Base-by-base conservation (phyloP, 2,797 vertebrate genomes). In the Vespertilio murinus region DNA sequence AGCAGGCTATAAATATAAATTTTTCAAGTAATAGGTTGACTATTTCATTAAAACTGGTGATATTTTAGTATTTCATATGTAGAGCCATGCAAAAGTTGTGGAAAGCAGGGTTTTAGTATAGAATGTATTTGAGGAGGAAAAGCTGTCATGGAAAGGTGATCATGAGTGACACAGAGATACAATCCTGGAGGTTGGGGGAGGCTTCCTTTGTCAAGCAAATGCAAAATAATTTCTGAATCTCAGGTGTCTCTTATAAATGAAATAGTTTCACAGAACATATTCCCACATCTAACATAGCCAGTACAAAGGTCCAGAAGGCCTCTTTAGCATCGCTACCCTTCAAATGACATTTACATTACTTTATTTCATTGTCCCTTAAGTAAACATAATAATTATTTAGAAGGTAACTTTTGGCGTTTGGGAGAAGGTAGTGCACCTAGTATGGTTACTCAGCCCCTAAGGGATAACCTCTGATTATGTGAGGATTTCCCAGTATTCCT, bases 11-110 rank as follows among this genome's bases (percentile, higher is more conserved):
- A 96, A 96, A 97, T 97, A 95, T 90, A 94, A 95, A 96, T 97
- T 97, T 81, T 93, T 97, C 93, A 94, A 95, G 91, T 91, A 89
- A 89, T 88, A 64, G 67, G 71, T 93, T 94, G 95, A 95, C 95
- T 96, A 91, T 97, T 96, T 96, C 96, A 95, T 97, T 97, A 96
- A 96, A 96, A 97, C 73, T 52, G 89, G 90, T 96, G 93, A 93
- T 96, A 87, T 88, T 97, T 96, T 94, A 96, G 94, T 94, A 95
- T 96, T 96, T 95, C 61, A 90, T 77, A 94, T 88, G 86, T 93
- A 96, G 84, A 96, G 71, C 75, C 67, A 88, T 56, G 65, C 86
- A 84, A 95, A 78, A 89, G 56, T 59, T 81, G 64, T 82, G n/a
- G 92, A 91, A 97, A 96, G 49, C 69, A 88, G n/a, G 13, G 38